These are phyloP conservation scores for Orchestia grillus DNA, from an alignment of 1,140 invertebrate species.

Conservation along the genomic window DNA sequence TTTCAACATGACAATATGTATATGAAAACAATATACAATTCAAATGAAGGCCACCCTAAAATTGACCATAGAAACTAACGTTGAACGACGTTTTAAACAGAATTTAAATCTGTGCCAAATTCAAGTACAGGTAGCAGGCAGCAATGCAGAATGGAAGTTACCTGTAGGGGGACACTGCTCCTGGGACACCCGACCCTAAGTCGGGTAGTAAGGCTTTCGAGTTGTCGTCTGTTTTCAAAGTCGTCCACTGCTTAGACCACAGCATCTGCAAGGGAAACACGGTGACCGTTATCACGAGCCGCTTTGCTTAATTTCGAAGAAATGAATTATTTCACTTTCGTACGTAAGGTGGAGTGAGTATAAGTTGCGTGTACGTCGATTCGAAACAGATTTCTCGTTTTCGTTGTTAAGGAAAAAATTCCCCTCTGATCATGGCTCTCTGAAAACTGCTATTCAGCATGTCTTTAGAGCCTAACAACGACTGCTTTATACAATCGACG, in stretches of 20 bases:
- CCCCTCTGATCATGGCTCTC: neutral
- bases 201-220: slow-evolving; percentile 84
- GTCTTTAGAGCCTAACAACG: neutral
- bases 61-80: too few species aligned
- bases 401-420: neutral
- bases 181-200: slow-evolving; percentile 77
- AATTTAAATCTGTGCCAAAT: neutral
- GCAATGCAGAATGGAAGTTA: slow-evolving; percentile 1
- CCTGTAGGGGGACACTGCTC: slow-evolving; percentile 64
- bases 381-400: neutral
- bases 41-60: too few species aligned
- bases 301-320: neutral
- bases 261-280: slow-evolving; percentile 75
- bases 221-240: slow-evolving; percentile 80
- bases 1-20: too few species aligned
- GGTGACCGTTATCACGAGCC: neutral
- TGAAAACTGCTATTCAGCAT: neutral
- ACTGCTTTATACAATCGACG: neutral
- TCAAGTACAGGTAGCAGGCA: too few species aligned
- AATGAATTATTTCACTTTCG: neutral
- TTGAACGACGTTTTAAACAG: too few species aligned
- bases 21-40: too few species aligned
- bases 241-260: slow-evolving; percentile 87
- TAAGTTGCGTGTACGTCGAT: neutral
- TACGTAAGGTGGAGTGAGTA: neutral